phyloP scores from a whole-genome alignment of 2,888 invertebrate genomes.

The Teinopalpus imperialis region DNA sequence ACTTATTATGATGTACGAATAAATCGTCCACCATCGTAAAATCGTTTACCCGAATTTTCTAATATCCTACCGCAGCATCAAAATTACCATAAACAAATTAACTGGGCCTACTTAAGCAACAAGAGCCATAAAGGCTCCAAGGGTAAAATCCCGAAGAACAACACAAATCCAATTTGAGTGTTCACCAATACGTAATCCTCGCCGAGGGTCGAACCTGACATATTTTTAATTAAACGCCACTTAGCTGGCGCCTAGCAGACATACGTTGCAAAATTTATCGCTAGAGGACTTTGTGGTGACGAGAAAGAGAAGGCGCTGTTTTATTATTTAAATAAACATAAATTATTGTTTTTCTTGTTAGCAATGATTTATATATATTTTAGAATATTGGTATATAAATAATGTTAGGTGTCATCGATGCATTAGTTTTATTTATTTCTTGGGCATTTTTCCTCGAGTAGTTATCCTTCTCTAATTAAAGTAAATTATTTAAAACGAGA shows the following conservation, averaged over 20 bases:
- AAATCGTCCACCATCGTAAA: too few species aligned
- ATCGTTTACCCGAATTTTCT: too few species aligned
- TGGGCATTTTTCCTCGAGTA: too few species aligned
- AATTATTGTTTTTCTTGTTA: too few species aligned
- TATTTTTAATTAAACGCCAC: constrained; percentile 74
- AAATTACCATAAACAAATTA: constrained; percentile 27
- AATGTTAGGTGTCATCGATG: too few species aligned
- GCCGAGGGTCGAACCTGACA: constrained; percentile 44
- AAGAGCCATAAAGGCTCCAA: constrained; percentile 14
- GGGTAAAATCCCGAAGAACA: constrained; percentile 25
- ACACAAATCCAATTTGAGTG: constrained; percentile 26
- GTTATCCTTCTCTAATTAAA: too few species aligned
- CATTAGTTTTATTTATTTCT: too few species aligned
- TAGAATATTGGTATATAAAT: too few species aligned
- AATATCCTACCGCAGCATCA: constrained; percentile 6
- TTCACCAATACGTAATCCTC: constrained; percentile 20
- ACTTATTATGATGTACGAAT: too few species aligned
- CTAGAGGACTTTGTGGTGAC: constrained; percentile 3
- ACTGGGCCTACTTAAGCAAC: constrained; percentile 22
- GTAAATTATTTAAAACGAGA: too few species aligned
- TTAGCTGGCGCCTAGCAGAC: constrained; percentile 40
- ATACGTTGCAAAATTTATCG: constrained; percentile 17
- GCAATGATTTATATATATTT: too few species aligned
- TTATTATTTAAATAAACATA: too few species aligned
- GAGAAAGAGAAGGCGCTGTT: constrained; percentile 5